Percentiles rank a stretch among this genome's conserved stretches.
These are phyloP conservation scores for Thecocarcelia acutangulata DNA, from an alignment of 2,888 invertebrate species.

Conservation along the genomic window DNA sequence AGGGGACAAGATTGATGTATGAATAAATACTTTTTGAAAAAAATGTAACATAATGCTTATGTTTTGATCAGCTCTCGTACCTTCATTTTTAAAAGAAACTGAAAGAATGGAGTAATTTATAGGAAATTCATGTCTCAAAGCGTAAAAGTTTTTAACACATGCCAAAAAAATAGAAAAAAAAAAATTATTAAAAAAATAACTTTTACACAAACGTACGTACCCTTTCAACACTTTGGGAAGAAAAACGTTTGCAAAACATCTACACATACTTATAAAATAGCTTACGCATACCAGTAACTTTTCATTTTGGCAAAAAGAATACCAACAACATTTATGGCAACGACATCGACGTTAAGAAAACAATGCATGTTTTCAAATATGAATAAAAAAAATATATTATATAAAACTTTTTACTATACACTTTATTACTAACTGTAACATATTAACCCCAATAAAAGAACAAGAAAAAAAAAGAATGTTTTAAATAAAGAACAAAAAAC, in stretches of 20 bases:
- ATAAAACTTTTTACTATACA: conserved; percentile 45
- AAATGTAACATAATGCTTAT: too few relatives aligned
- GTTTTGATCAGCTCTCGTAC: too few relatives aligned
- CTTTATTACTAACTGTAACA: conserved; percentile 51
- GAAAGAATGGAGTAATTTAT: conserved; percentile 64
- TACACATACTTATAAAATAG: background rate
- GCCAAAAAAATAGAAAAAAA: conserved; percentile 39
- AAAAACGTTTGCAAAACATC: conserved; percentile 18
- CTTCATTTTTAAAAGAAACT: conserved; percentile 2
- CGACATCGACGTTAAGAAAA: conserved; percentile 49
- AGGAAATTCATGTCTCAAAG: conserved; percentile 58
- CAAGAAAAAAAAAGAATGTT: background rate
- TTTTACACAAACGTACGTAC: conserved; percentile 4
- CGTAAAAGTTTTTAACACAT: conserved; percentile 63
- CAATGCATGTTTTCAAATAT: conserved; percentile 46
- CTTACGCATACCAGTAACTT: conserved; percentile 59
- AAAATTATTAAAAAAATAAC: conserved; percentile 16
- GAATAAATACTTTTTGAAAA: too few relatives aligned
- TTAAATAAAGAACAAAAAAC: background rate
- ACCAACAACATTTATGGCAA: conserved; percentile 22
- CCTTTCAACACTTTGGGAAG: background rate
- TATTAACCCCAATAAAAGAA: conserved; percentile 52
- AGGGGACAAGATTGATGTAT: too few relatives aligned
- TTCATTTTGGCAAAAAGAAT: conserved; percentile 38
- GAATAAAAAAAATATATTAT: conserved; percentile 24